Evolutionary conservation across 2,797 vertebrate species (phyloP).

Genomic region (Picus viridis): DNA sequence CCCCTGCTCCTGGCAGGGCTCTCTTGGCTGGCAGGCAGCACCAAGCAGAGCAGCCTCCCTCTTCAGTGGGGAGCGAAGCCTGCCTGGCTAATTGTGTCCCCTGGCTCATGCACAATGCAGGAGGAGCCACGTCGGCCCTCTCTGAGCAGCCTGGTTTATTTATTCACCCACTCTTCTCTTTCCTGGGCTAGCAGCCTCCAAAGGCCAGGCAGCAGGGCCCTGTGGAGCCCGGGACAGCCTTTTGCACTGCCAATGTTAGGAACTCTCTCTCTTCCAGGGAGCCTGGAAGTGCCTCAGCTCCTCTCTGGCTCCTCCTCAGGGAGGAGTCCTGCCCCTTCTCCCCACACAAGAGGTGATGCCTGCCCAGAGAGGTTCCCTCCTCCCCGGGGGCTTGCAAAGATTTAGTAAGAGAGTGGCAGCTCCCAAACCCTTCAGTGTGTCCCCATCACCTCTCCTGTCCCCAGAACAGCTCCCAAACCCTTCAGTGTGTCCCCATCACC

Average conservation of each 20-base stretch:
- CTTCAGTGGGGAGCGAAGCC: conserved; percentile 5
- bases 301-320: fast-evolving
- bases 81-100: conserved; percentile 62
- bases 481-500: too few species aligned
- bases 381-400: not conserved
- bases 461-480: too few species aligned
- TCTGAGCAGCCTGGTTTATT: conserved; percentile 36
- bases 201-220: not conserved
- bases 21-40: not conserved
- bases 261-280: not conserved
- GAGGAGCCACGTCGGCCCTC: not conserved
- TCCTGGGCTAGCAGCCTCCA: not conserved
- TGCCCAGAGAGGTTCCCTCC: not conserved
- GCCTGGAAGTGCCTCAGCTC: fast-evolving
- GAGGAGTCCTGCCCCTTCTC: not conserved
- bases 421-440: not conserved
- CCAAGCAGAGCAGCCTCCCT: not conserved
- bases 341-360: fast-evolving
- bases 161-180: conserved; percentile 35
- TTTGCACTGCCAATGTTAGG: not conserved
- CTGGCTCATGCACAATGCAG: conserved; percentile 56
- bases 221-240: not conserved
- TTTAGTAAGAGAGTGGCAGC: not conserved
- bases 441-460: fast-evolving
- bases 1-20: not conserved